These are phyloP conservation scores for Zaprionus camerounensis DNA, from an alignment of 1,140 invertebrate species.

Conservation along the genomic window DNA sequence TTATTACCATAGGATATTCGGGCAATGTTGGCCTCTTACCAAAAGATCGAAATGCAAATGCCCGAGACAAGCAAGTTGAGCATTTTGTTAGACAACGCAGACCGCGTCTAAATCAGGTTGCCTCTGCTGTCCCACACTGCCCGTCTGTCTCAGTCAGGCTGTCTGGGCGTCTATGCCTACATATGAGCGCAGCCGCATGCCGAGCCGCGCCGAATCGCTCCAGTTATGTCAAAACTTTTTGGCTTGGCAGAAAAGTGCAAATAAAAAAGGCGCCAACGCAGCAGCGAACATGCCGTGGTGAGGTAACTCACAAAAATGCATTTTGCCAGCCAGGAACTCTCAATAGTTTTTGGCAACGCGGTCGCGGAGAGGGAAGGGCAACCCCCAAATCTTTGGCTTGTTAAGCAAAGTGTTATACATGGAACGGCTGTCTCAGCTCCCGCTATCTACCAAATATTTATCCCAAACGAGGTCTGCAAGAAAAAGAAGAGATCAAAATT, in stretches of 20 bases:
- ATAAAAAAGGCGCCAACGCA: conserved; percentile 32
- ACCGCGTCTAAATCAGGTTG: conserved; percentile 73
- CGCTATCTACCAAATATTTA: conserved; percentile 40
- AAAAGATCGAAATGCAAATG: conserved; percentile 81
- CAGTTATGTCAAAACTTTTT: conserved; percentile 73
- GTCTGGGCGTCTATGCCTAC: conserved; percentile 30
- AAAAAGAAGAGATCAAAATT: conserved; percentile 2
- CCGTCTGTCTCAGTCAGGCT: conserved; percentile 1
- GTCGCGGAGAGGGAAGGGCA: not conserved
- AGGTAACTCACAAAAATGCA: conserved; percentile 64
- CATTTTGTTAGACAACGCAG: conserved; percentile 70
- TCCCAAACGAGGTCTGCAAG: conserved; percentile 32
- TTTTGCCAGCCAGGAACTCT: conserved; percentile 39
- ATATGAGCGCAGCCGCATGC: conserved; percentile 41
- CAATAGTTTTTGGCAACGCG: not conserved
- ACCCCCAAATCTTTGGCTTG: conserved; percentile 33
- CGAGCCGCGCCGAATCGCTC: conserved; percentile 50
- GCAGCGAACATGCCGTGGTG: conserved; percentile 47
- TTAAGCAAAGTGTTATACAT: conserved; percentile 74
- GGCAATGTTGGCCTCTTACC: conserved; percentile 65
- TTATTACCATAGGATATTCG: conserved; percentile 76
- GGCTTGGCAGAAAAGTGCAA: conserved; percentile 31
- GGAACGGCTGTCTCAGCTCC: conserved; percentile 39
- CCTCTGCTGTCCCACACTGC: conserved; percentile 19
- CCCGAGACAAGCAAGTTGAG: conserved; percentile 70